These are phyloP conservation scores for Rousettus leschenaultii DNA, from an alignment of 2,113 vertebrate genomes.

Conservation along the genomic window DNA sequence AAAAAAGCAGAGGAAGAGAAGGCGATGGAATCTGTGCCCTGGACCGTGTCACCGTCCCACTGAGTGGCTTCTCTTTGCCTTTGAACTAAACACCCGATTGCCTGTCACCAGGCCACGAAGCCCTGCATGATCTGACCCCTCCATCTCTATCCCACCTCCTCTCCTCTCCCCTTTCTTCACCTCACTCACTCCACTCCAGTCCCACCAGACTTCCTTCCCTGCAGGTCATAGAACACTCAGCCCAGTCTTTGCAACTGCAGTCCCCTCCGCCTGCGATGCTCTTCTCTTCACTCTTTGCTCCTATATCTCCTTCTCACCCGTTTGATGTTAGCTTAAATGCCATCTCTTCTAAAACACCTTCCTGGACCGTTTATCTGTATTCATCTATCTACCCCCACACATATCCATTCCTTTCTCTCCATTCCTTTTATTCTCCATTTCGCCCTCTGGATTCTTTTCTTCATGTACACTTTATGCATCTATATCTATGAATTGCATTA, in stretches of 20 bases:
- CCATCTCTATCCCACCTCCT: not conserved
- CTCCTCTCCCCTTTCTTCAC: not conserved
- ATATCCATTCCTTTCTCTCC: not conserved
- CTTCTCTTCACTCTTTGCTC: not conserved
- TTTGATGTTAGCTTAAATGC: not conserved
- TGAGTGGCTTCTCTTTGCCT: not conserved
- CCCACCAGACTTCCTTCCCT: not conserved
- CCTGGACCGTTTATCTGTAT: not conserved
- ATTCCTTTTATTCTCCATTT: not conserved
- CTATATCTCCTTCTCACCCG: not conserved
- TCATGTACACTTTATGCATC: not conserved
- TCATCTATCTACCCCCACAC: too few relatives aligned
- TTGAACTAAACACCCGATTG: not conserved
- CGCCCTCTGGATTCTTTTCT: not conserved
- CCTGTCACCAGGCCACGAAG: not conserved
- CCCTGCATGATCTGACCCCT: not conserved
- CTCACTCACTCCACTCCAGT: accelerated
- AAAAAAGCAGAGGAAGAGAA: too few relatives aligned
- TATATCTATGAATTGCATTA: not conserved
- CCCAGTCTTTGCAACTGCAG: not conserved
- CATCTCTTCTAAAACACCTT: not conserved
- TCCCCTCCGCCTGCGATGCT: not conserved
- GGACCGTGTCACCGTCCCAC: too few relatives aligned
- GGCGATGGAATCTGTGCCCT: not conserved
- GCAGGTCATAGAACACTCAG: too few relatives aligned